Conservation (phyloP, 2,797 vertebrate genomes). For the Merluccius polli region DNA sequence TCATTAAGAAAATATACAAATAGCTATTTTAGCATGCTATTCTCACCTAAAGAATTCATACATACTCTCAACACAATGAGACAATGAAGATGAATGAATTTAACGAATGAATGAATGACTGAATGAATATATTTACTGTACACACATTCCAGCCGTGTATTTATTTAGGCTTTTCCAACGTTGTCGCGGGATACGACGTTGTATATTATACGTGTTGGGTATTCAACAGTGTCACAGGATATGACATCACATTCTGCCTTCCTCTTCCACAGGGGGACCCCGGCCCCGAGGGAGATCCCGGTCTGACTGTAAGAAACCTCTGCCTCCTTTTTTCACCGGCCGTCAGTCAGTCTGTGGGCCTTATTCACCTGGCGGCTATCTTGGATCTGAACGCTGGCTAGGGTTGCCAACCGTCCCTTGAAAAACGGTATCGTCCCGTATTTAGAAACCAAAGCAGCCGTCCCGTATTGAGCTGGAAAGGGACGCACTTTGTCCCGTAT, state of each 20-base stretch:
- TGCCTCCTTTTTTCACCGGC: not conserved
- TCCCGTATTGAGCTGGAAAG: too few relatives aligned
- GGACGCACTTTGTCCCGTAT: too few relatives aligned
- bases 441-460: too few relatives aligned
- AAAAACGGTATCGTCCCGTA: too few relatives aligned
- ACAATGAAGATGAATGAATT: too few relatives aligned
- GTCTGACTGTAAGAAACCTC: conserved; percentile 83
- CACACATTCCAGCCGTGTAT: not conserved
- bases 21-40: too few relatives aligned
- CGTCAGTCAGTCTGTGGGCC: not conserved
- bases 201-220: not conserved
- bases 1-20: too few relatives aligned
- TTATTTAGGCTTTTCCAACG: not conserved
- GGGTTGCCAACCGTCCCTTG: too few relatives aligned
- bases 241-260: conserved; percentile 17
- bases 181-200: conserved; percentile 3
- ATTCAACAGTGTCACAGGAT: not conserved
- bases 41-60: too few relatives aligned
- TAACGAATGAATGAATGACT: not conserved
- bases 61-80: too few relatives aligned
- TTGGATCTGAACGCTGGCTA: too few relatives aligned
- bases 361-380: not conserved
- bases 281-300: conserved; percentile 88
- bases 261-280: conserved; percentile 76
- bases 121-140: not conserved